Evolutionary conservation across 2,797 vertebrate genomes (phyloP), one percentile per base, ranked within the genome.

Genomic region (Oreochromis grahami): DNA sequence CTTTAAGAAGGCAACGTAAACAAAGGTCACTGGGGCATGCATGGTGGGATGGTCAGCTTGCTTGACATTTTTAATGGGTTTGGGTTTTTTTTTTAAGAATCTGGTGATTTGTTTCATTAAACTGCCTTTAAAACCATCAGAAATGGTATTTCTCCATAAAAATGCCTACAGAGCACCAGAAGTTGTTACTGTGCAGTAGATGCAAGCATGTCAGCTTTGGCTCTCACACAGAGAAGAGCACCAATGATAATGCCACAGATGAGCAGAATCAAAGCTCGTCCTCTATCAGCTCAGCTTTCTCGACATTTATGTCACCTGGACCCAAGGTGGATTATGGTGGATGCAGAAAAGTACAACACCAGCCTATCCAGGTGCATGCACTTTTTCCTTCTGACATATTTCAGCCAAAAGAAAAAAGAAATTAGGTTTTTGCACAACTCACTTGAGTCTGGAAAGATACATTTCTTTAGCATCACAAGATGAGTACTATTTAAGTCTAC

Each of bases 51-150:
- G 14, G 56, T 38, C 60, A 38, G 2, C 34, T 38, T 13, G 36
- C 34, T 65, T 65, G 19, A 21, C 6, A 36, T 38, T 12, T 63
- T 63, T 63, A 29, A 56, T 5, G 14, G 53, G 53, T 56, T 56
- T 29, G 53, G 7, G 0, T 0, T 3, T 5, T 36, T 36, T 15
- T 19, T 3, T 34, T 12, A 0, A 36, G 45, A 17, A 36, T 63
- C 8, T 32, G 56, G 8, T 4, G 55, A 58, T 32, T 7, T 63
- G 32, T 36, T 63, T 36, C 32, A n/a, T 14, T 41, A 21, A 65
- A 63, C 36, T 21, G 7, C 60, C 60, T 38, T 41, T 41, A 65
- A 21, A 65, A 41, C 36, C 34, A 38, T 2, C 12, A 21, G 36
- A 65, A 65, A 65, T 24, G 12, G 60, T 14, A 65, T 65, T 60